These are phyloP conservation scores for Corythornis leucogaster DNA, from an alignment of 2,797 vertebrate species.

Conservation along the genomic window DNA sequence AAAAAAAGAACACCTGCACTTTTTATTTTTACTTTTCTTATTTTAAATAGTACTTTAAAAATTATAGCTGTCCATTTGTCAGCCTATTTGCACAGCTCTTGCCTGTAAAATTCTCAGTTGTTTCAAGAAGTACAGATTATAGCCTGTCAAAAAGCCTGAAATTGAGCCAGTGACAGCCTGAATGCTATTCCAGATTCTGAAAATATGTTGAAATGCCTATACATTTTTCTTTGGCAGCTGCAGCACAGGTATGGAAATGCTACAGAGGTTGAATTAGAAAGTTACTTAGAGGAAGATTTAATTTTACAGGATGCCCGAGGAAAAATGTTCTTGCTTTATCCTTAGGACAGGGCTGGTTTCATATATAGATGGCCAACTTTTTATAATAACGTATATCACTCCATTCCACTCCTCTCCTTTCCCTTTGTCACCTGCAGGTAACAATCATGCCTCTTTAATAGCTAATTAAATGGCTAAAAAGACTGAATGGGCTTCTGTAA, in stretches of 20 bases:
- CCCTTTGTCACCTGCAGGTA: background rate
- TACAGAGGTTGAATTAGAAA: background rate
- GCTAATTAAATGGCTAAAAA: background rate
- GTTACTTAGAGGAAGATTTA: background rate
- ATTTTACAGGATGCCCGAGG: background rate
- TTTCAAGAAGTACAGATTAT: slow-evolving; percentile 45
- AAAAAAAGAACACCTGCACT: background rate
- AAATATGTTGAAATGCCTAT: background rate
- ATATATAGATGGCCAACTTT: background rate
- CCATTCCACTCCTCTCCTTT: background rate
- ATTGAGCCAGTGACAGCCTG: slow-evolving; percentile 14
- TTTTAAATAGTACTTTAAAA: slow-evolving; percentile 13
- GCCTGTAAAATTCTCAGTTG: slow-evolving; percentile 1
- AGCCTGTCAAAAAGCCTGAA: slow-evolving; percentile 44
- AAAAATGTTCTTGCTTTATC: background rate
- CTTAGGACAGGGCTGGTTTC: background rate
- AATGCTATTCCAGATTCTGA: slow-evolving; percentile 2
- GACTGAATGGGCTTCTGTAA: background rate
- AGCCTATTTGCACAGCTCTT: slow-evolving; percentile 24
- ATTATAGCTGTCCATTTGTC: slow-evolving; percentile 26
- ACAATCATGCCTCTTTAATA: background rate
- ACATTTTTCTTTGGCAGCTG: background rate
- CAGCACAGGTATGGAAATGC: background rate
- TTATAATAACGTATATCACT: background rate
- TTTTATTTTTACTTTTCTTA: background rate